Base-by-base conservation (phyloP, 2,888 invertebrate species). In the Cephus nigrinus region DNA sequence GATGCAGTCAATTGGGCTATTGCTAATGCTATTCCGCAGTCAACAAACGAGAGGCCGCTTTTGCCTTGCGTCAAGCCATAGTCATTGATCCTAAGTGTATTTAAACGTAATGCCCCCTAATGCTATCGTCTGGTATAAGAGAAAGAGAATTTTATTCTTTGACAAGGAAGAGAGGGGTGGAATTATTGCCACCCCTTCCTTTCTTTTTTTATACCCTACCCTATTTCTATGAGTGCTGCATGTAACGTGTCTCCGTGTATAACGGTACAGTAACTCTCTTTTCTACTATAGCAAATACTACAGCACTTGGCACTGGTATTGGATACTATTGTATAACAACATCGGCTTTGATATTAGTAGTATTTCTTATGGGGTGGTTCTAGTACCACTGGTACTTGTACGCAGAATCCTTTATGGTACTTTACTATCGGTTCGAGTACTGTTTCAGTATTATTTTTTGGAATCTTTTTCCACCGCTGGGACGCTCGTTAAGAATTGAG, bases 1-100 rank as follows among this genome's bases (percentile, higher is more conserved):
- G 87, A 88, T 86, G 87, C 86, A 84, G 78, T 82, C 86, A 88
- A 88, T 90, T 88, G 87, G 81, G 40, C 82, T 75, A 76, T 79
- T 55, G 55, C 82, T 75, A 74, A 74, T 74, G 74, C 74, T 40
- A 74, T 74, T 74, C 35, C 74, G 35, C 36, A 31, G 74, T 74
- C 74, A 34, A 33, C 74, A 71, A 71, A 71, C 71, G 71, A 71
- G 33, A 32, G 33, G 32, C 12, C 71, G 71, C 32, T 31, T 31
- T 71, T 12, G 71, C 71, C 55, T 55, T 55, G 55, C 55, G 55
- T 23, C 55, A 23, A 23, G 74, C 30, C n/a, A 33, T 33, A 30
- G 31, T 31, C 74, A 74, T 74, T n/a, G 35, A 74, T 74, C 74
- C 74, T 74, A 74, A 74, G 34, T 40, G 74, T 74, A 74, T 74